phyloP scores from a whole-genome alignment of 2,797 vertebrate species.

The Nasua narica region DNA sequence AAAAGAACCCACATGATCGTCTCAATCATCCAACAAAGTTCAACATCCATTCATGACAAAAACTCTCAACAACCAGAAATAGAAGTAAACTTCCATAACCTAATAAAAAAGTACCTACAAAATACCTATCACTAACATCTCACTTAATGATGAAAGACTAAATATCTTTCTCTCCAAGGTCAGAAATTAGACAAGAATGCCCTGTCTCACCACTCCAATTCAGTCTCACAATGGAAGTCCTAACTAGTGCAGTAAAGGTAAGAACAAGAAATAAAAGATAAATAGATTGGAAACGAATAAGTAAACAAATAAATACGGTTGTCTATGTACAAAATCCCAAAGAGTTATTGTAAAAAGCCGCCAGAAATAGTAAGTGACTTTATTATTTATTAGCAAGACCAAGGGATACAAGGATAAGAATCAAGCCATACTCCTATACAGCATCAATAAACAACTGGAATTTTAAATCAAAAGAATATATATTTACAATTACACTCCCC shows the following conservation, averaged over 20 bases:
- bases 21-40: constrained; percentile 36
- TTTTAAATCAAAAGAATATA: neutral
- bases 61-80: neutral
- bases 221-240: neutral
- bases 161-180: neutral
- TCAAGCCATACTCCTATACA: neutral
- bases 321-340: neutral
- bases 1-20: neutral
- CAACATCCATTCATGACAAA: constrained; percentile 17
- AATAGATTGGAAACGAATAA: neutral
- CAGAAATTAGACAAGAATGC: neutral
- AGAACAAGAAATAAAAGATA: constrained; percentile 20
- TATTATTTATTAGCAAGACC: neutral
- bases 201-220: neutral
- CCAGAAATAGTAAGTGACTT: neutral
- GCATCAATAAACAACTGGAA: neutral
- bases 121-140: neutral
- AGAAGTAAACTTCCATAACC: neutral
- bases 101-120: neutral
- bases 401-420: neutral
- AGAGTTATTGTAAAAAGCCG: neutral
- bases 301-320: neutral
- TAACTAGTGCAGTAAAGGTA: neutral
- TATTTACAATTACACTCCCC: neutral
- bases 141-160: neutral